Base-by-base conservation (phyloP, 1,140 invertebrate genomes). In the Chlorops oryzae region DNA sequence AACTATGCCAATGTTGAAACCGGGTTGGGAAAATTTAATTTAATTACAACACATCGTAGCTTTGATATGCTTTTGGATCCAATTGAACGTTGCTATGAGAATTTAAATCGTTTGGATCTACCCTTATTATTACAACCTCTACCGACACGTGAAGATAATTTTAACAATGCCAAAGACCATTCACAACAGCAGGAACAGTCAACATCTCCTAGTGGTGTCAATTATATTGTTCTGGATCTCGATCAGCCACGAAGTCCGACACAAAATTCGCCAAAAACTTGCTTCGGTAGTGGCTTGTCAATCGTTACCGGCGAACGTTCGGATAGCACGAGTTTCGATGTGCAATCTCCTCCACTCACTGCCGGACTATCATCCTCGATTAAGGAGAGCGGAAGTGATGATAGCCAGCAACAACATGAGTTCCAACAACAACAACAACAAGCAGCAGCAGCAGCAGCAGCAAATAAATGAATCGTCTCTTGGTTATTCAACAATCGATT, bases 401-500 rank as follows among this genome's bases (percentile, higher is more conserved):
- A 22, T 20, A 49, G 18, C 17, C 7, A 13, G 2, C 49, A 12
- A 12, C 25, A 10, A 17, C 28, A 18, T 39, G 21, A 2, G 22
- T 23, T 13, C 27, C 43, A 4, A 42, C 45, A n/a, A 32, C 47
- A n/a, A 50, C 49, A 35, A 28, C 41, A 45, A 27, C 41, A 35
- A 35, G 12, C 4, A 32, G 41, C 32, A 37, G 20, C 15, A 32
- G 25, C 42, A 13, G 22, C 25, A 67, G 64, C 56, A 41, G 43
- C 42, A 46, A 47, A 24, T 38, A 50, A 28, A 24, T 51, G 28
- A 63, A 51, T 54, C 51, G 46, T 47, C 64, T 0, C 57, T 60
- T 15, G 87, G 88, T 39, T 96, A 96, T 63, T 91, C 90, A 9
- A 91, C 86, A 1, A 96, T 96, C 50, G 93, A 96, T 74, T 95